phyloP scores from a whole-genome alignment of 2,797 vertebrate species.

The Channallabes apus region DNA sequence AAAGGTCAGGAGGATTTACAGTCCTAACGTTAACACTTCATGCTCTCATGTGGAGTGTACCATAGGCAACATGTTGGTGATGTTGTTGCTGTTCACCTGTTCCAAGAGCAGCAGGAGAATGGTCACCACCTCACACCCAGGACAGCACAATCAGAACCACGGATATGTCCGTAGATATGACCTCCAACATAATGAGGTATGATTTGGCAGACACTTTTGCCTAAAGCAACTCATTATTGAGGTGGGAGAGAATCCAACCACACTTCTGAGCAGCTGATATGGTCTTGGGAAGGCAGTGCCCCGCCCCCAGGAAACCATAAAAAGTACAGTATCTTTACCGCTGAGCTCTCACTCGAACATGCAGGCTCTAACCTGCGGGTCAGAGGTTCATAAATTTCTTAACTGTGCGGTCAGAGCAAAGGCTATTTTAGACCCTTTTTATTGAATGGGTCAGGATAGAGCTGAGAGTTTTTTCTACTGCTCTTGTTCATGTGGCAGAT shows the following conservation, averaged over 20 bases:
- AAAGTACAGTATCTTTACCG: background rate
- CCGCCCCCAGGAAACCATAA: background rate
- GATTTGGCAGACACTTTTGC: background rate
- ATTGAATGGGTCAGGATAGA: too few species aligned
- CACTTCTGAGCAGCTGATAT: background rate
- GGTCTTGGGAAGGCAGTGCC: background rate
- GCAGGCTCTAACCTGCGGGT: constrained; percentile 18
- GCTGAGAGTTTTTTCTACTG: too few species aligned
- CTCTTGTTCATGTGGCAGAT: too few species aligned
- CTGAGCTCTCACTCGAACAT: background rate
- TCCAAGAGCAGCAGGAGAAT: constrained; percentile 11
- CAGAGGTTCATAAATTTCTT: constrained; percentile 11
- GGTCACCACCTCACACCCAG: constrained; percentile 12
- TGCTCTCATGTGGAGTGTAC: background rate
- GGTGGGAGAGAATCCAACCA: constrained; percentile 4
- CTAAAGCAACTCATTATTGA: background rate
- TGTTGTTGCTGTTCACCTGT: constrained; percentile 17
- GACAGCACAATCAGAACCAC: constrained; percentile 9
- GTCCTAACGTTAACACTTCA: background rate
- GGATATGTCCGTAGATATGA: constrained; percentile 3
- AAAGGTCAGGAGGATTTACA: background rate
- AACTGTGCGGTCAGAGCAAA: background rate
- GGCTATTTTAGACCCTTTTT: too few species aligned
- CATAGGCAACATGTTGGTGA: background rate
- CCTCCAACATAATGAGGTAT: background rate